Evolutionary conservation across 1,140 invertebrate genomes (phyloP), one percentile per base, ranked within the genome.

Genomic region (Trachymyrmex cornetzi): DNA sequence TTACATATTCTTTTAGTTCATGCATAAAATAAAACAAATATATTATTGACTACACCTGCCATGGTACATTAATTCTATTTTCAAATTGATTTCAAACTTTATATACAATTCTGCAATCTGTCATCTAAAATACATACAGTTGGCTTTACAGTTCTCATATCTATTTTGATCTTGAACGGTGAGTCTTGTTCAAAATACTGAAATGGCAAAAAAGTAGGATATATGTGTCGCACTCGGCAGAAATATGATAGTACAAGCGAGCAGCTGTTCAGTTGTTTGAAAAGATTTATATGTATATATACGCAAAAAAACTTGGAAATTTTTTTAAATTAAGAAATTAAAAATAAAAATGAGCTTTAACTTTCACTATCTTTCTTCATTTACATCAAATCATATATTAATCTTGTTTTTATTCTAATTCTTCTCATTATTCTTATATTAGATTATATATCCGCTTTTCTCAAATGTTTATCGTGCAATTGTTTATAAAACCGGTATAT

Each of bases 241-340:
- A 82, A 82, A 30, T 74, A 48, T 34, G 19, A 14, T 30, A 50
- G 24, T 50, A 44, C 66, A 44, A 57, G 63, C 38, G n/a, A 84
- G 24, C 38, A 82, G 80, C 38, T 84, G 27, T 74, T 30, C n/a
- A 38, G n/a, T 12, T 12, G 27, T 12, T 19, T 16, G 19, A 63
- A 48, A 38, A 34, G 38, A 19, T 74, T 38, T 38, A 38, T 38
- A 38, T 7, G 7, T 38, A 38, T 82, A 14, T 50, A 50, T 12
- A 22, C 5, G 14, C 14, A 30, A 12, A 38, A 38, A 84, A 61
- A 75, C 22, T 61, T 16, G 22, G 0, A 6, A 50, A 0, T 50
- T 69, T 69, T 69, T 69, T 69, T 44, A 16, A 69, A 69, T 50
- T 69, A 24, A 69, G 0, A 50, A 14, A 19, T 5, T 44, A 69